Conservation (phyloP, 2,797 vertebrate species). For the Gallirallus australis region DNA sequence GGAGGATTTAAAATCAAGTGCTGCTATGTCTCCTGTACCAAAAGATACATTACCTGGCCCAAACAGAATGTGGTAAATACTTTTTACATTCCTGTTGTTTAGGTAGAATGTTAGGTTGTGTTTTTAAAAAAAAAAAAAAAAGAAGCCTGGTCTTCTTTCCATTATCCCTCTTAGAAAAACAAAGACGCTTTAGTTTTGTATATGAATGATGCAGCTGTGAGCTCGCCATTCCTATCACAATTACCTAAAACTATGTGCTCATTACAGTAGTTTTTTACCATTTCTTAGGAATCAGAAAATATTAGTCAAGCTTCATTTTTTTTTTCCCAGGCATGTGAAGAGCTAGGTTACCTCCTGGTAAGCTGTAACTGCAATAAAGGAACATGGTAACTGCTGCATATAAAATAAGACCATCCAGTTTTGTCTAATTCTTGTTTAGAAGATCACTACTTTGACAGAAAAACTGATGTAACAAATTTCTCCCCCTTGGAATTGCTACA, state of each 20-base stretch:
- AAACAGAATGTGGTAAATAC: not conserved
- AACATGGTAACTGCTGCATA: not conserved
- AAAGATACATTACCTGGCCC: not conserved
- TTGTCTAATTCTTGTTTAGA: not conserved
- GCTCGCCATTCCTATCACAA: not conserved
- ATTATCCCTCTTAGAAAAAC: not conserved
- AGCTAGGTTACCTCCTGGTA: not conserved
- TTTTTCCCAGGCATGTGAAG: not conserved
- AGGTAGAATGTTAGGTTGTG: not conserved
- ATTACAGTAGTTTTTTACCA: not conserved
- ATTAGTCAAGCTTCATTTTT: not conserved
- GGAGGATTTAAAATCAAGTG: not conserved
- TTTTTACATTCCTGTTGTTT: not conserved
- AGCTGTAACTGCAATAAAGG: not conserved
- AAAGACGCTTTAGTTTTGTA: not conserved
- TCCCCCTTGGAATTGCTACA: not conserved
- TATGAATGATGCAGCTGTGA: not conserved
- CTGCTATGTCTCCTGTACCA: not conserved
- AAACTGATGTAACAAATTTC: not conserved
- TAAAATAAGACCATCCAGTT: not conserved
- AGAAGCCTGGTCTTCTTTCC: not conserved
- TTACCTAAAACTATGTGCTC: not conserved
- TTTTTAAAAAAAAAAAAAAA: not conserved
- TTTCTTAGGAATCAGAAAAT: not conserved
- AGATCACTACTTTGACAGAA: not conserved